Evolutionary conservation across 2,888 invertebrate species (phyloP).

Genomic region (Hyposoter dolosus): DNA sequence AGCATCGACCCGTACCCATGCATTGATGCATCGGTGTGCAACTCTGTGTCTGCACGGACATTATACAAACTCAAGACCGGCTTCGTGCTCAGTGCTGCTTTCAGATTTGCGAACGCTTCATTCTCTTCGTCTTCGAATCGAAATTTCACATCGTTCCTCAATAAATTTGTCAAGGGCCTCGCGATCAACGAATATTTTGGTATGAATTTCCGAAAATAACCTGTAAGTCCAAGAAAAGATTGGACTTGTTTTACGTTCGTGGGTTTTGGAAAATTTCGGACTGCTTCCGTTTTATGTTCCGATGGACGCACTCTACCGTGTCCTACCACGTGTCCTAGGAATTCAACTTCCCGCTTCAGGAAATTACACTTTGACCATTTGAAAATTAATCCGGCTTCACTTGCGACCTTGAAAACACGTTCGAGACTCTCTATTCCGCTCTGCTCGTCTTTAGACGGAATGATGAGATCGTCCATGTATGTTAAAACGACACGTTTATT

Average conservation of each 20-base stretch:
- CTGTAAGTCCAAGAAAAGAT: neutral
- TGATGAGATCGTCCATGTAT: constrained; percentile 8
- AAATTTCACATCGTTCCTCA: neutral
- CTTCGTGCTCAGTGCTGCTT: neutral
- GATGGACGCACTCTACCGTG: neutral
- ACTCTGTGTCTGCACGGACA: too few species aligned
- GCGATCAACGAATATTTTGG: constrained; percentile 13
- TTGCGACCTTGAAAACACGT: neutral
- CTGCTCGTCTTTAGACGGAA: neutral
- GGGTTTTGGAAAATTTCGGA: constrained; percentile 4
- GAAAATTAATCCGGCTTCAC: neutral
- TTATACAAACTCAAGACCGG: constrained; percentile 5
- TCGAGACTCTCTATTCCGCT: neutral
- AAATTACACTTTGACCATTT: constrained; percentile 11
- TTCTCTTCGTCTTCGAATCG: neutral
- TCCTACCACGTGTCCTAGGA: neutral
- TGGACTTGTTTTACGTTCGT: neutral
- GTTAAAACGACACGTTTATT: neutral
- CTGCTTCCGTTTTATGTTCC: neutral
- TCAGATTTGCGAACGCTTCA: neutral
- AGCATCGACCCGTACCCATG: neutral
- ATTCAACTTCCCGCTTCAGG: neutral
- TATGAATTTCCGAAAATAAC: constrained; percentile 11
- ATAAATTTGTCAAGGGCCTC: neutral
- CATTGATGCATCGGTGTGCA: constrained; percentile 1